These are phyloP conservation scores for Campylomormyrus numenius DNA, from an alignment of 2,113 vertebrate genomes.

Conservation along the genomic window DNA sequence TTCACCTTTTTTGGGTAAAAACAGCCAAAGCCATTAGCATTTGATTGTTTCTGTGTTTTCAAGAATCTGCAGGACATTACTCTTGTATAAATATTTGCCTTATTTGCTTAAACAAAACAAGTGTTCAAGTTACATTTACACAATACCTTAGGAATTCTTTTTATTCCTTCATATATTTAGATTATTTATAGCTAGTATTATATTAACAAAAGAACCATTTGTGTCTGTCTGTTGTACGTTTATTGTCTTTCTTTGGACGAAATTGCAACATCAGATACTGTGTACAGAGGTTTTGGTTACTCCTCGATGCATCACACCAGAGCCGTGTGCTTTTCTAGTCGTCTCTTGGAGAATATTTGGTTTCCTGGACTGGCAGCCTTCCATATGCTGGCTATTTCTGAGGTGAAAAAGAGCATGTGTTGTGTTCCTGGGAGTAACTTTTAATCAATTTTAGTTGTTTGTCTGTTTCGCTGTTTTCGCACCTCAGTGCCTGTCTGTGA, in stretches of 20 bases:
- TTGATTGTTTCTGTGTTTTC: neutral
- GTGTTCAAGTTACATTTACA: neutral
- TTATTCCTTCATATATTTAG: neutral
- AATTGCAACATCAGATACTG: constrained; percentile 6
- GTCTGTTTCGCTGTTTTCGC: neutral
- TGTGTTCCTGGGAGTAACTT: neutral
- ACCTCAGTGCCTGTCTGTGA: neutral
- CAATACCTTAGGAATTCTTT: neutral
- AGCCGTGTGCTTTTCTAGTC: neutral
- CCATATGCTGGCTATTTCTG: neutral
- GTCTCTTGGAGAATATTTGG: neutral
- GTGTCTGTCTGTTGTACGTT: neutral
- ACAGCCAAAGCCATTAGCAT: neutral
- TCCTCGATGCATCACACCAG: neutral
- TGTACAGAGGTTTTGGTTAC: neutral
- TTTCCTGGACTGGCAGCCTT: neutral
- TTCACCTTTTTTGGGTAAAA: neutral
- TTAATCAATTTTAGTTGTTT: neutral
- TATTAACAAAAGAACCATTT: constrained; percentile 15
- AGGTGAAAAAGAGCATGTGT: neutral
- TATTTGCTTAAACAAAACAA: neutral
- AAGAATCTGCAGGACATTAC: neutral
- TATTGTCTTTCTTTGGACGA: neutral
- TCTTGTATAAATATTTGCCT: constrained; percentile 5
- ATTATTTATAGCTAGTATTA: neutral